Evolutionary conservation across 2,797 vertebrate genomes (phyloP).

Genomic region (Sebastes trivittatus): DNA sequence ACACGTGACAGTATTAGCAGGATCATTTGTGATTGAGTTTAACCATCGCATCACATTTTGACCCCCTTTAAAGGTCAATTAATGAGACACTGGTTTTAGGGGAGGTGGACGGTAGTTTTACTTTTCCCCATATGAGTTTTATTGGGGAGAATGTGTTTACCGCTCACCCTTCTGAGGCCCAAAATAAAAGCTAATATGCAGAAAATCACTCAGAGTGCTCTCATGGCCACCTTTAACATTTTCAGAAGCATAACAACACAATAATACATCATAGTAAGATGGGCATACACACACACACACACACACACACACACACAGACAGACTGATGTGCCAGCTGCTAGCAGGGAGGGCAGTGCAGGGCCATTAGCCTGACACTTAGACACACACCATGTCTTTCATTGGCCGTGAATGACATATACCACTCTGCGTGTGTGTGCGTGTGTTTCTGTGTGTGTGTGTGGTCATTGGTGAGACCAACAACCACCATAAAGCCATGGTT

Average conservation of each 20-base stretch:
- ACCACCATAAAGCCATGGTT: constrained; percentile 55
- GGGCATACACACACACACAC: neutral
- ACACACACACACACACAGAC: neutral
- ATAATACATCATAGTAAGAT: constrained; percentile 28
- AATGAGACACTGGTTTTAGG: neutral
- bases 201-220: constrained; percentile 54
- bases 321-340: constrained; percentile 32
- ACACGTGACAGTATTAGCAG: neutral
- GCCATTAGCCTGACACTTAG: constrained; percentile 70
- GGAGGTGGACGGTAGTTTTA: neutral
- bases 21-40: neutral
- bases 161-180: constrained; percentile 3
- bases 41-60: neutral
- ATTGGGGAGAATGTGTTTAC: constrained; percentile 22
- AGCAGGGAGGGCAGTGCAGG: constrained; percentile 48
- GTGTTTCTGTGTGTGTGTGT: constrained; percentile 23
- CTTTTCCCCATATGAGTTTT: constrained; percentile 10
- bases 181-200: constrained; percentile 63
- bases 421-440: constrained; percentile 8
- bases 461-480: constrained; percentile 46
- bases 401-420: constrained; percentile 60
- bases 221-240: constrained; percentile 60
- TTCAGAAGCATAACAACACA: constrained; percentile 48
- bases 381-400: constrained; percentile 73
- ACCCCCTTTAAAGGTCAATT: neutral